Percentiles rank a stretch among this genome's conserved stretches.
phyloP scores from a whole-genome alignment of 2,113 vertebrate genomes.

The Istiophorus platypterus region DNA sequence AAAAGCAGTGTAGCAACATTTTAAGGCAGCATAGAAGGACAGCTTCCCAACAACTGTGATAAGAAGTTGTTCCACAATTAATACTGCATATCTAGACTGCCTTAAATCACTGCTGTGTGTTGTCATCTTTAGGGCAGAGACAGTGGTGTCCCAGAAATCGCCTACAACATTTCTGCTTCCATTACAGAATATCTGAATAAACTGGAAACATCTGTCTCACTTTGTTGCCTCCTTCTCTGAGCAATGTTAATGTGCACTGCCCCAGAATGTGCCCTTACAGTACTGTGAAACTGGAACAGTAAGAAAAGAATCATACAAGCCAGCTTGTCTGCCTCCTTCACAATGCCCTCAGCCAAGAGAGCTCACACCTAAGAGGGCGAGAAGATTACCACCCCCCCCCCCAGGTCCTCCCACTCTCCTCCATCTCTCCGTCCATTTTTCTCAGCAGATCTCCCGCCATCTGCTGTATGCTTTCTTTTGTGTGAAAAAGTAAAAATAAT shows the following conservation, averaged over 20 bases:
- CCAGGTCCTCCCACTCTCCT: background rate
- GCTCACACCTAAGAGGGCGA: conserved; percentile 27
- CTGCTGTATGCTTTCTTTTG: conserved; percentile 8
- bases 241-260: background rate
- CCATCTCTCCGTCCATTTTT: background rate
- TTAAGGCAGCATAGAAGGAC: background rate
- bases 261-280: conserved; percentile 55
- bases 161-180: background rate
- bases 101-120: background rate
- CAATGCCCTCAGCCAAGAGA: conserved; percentile 33
- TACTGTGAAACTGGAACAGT: conserved; percentile 59
- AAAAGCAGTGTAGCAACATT: conserved; percentile 22
- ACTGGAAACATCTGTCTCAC: background rate
- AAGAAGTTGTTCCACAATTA: background rate
- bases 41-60: conserved; percentile 1
- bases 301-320: conserved; percentile 71
- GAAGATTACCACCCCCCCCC: background rate
- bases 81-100: background rate
- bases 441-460: conserved; percentile 14
- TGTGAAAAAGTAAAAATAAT: background rate
- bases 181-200: background rate
- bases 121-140: conserved; percentile 14
- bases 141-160: conserved; percentile 21
- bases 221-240: background rate
- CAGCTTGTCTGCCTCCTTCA: conserved; percentile 72